Evolutionary conservation across 2,888 invertebrate species (phyloP), one percentile per base, ranked within the genome.

Genomic region (Merodon equestris): DNA sequence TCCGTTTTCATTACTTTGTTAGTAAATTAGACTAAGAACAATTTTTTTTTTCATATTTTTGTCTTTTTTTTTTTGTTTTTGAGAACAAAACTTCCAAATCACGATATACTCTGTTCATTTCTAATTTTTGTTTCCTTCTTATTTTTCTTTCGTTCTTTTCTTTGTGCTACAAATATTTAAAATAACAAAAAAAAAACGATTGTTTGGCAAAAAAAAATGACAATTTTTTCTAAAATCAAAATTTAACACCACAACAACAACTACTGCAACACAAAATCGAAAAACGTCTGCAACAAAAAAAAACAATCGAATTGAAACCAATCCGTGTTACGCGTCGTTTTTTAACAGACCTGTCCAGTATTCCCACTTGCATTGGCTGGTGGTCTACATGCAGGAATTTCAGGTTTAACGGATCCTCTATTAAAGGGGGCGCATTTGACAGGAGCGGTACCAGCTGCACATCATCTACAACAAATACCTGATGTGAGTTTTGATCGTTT

Each of bases 351-450:
- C 85, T 89, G 89, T 85, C 88, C 89, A 87, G 87, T 89, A 85
- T 89, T 89, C 88, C 89, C 89, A 87, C 88, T 89, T 85, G 88
- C 89, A 83, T 86, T 89, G 86, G 88, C 89, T 84, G 89, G 89
- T 87, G 89, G 89, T 86, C 88, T 89, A 85, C 89, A 89, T 86
- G 88, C 88, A 86, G 89, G 89, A 86, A 86, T 89, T 84, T 89
- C 89, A 85, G 89, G 89, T 87, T 86, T 89, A 85, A 85, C 88
- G 86, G 89, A 89, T 88, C 89, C 89, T 85, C 86, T 89, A 84
- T 86, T 89, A 86, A 89, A 89, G 86, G 89, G 89, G 86, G 87
- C 88, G 85, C 89, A 89, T 86, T 88, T 89, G 84, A 84, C 83
- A 86, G 89, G 88, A 86, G 87, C 89, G 85, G 84, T 89, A 86